phyloP scores from a whole-genome alignment of 2,797 vertebrate genomes.

The Halcyon leucocephala region DNA sequence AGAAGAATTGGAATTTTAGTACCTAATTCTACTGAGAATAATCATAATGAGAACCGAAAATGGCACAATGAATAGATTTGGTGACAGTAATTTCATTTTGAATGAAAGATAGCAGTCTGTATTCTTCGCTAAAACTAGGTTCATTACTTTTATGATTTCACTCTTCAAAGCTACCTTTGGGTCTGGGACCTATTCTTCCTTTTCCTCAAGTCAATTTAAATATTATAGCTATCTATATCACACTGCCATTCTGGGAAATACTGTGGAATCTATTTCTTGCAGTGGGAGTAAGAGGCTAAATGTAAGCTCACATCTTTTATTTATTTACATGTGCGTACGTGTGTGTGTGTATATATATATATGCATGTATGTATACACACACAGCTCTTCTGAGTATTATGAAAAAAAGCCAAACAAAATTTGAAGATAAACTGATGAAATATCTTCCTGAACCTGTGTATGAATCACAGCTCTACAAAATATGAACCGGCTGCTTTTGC shows the following conservation, averaged over 20 bases:
- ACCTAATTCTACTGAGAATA: slow-evolving; percentile 53
- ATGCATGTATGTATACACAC: neutral
- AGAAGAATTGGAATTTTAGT: slow-evolving; percentile 64
- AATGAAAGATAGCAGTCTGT: slow-evolving; percentile 43
- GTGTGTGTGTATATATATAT: neutral
- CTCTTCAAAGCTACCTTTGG: slow-evolving; percentile 41
- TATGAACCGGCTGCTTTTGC: neutral
- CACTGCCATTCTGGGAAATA: neutral
- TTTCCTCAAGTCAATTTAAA: slow-evolving; percentile 41
- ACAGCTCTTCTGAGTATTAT: neutral
- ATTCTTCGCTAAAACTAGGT: slow-evolving; percentile 47
- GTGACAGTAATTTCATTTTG: slow-evolving; percentile 59
- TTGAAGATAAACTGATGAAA: neutral
- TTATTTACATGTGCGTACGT: neutral
- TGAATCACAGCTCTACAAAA: neutral
- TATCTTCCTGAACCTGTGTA: neutral
- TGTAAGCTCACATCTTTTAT: neutral
- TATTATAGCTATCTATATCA: neutral
- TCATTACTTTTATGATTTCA: slow-evolving; percentile 68
- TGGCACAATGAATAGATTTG: slow-evolving; percentile 58
- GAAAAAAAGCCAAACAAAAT: neutral
- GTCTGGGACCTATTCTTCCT: neutral
- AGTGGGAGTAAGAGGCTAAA: neutral
- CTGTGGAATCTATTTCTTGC: neutral
- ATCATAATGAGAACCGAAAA: slow-evolving; percentile 66